Conservation (phyloP, 1,140 invertebrate genomes). For the Periplaneta americana region DNA sequence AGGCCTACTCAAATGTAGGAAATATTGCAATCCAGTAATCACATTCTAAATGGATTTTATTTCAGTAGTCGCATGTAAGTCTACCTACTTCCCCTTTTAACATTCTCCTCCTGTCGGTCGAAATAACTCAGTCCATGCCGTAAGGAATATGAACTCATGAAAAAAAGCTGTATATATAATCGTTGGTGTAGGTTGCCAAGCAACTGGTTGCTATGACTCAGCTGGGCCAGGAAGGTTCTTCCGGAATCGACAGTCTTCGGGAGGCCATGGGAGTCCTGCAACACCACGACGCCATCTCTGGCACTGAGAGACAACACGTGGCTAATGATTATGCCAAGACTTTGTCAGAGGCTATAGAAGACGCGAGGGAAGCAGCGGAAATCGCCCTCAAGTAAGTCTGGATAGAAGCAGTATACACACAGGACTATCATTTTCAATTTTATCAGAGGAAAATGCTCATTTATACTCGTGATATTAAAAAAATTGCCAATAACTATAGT, state of each 20-base stretch:
- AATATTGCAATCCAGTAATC: too few relatives aligned
- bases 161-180: constrained; percentile 86
- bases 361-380: constrained; percentile 57
- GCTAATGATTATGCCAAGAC: constrained; percentile 45
- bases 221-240: constrained; percentile 1
- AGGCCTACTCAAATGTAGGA: too few relatives aligned
- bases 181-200: constrained; percentile 34
- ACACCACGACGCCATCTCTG: constrained; percentile 75
- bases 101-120: too few relatives aligned
- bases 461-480: too few relatives aligned
- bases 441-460: too few relatives aligned
- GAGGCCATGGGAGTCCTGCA: constrained; percentile 75
- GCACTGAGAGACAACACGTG: constrained; percentile 52
- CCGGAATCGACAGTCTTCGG: constrained; percentile 36
- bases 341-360: too few relatives aligned
- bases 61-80: too few relatives aligned
- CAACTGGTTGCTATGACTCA: constrained; percentile 21
- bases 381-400: constrained; percentile 30
- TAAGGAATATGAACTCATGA: constrained; percentile 51
- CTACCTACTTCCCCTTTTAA: too few relatives aligned
- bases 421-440: too few relatives aligned
- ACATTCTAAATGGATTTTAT: too few relatives aligned
- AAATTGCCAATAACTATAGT: too few relatives aligned
- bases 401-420: too few relatives aligned
- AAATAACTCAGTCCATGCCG: constrained; percentile 47